A percentile compares a stretch with the other conserved stretches of the same genome.
Evolutionary conservation across 2,797 vertebrate genomes (phyloP).

Genomic region (Siniperca obscura): DNA sequence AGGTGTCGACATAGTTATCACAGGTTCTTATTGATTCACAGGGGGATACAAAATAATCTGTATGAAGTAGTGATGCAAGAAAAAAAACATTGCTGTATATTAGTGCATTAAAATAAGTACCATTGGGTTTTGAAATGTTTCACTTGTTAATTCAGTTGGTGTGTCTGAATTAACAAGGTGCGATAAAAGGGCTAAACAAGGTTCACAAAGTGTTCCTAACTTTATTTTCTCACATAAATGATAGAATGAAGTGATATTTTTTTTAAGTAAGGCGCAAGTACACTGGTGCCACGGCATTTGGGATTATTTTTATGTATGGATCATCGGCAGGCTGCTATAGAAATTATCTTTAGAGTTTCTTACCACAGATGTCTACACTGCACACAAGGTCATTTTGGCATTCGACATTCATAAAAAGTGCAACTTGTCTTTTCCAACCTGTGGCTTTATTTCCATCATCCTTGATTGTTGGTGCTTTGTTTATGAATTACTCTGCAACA

Average conservation of each 20-base stretch:
- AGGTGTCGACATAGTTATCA: conserved; percentile 14
- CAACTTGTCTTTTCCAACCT: conserved; percentile 47
- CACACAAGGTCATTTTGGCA: conserved; percentile 22
- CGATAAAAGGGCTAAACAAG: conserved; percentile 67
- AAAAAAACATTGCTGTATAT: conserved; percentile 40
- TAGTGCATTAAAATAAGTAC: conserved; percentile 3
- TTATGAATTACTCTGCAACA: conserved; percentile 48
- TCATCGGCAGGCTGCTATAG: conserved; percentile 37
- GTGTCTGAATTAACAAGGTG: conserved; percentile 41
- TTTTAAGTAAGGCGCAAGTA: conserved; percentile 47
- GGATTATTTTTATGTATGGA: conserved; percentile 54
- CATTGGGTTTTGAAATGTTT: conserved; percentile 41
- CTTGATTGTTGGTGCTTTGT: conserved; percentile 44
- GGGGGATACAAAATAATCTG: conserved; percentile 14
- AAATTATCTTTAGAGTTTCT: conserved; percentile 31
- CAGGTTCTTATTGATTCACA: conserved; percentile 14
- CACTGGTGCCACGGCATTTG: conserved; percentile 50
- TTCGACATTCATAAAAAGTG: conserved; percentile 28
- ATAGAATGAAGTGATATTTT: conserved; percentile 55
- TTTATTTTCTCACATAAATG: conserved; percentile 60
- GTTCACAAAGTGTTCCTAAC: conserved; percentile 67
- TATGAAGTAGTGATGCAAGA: conserved; percentile 14
- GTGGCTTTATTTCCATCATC: conserved; percentile 59
- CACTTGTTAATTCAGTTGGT: conserved; percentile 48
- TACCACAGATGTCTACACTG: conserved; percentile 17